These are phyloP conservation scores for Thaumetopoea pityocampa DNA, from an alignment of 1,140 invertebrate species.

Conservation along the genomic window DNA sequence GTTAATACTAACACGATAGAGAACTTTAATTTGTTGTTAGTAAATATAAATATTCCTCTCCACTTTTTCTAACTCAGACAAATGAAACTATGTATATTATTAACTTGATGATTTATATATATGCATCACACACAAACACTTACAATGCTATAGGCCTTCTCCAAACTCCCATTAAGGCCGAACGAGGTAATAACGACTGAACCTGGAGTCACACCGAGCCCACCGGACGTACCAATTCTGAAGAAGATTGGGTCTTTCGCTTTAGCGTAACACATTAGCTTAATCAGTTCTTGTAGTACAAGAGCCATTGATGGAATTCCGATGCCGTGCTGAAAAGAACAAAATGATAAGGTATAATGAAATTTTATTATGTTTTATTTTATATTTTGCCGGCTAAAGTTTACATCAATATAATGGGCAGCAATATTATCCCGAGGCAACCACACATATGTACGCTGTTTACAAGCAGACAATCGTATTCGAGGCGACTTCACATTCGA, in stretches of 20 bases:
- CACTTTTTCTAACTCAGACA: no score
- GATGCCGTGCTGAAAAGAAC: constrained; percentile 84
- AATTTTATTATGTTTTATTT: not conserved
- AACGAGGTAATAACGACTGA: constrained; percentile 85
- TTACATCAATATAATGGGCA: no score
- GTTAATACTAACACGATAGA: no score
- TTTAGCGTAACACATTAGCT: constrained; percentile 85
- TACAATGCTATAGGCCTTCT: constrained; percentile 82
- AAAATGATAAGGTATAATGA: constrained; percentile 4
- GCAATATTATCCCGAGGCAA: no score
- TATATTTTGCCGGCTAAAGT: no score
- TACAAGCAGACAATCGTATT: no score
- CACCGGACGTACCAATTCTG: constrained; percentile 89
- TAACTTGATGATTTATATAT: constrained; percentile 1
- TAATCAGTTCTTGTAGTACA: constrained; percentile 88
- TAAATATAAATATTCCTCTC: no score
- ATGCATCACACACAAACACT: constrained; percentile 33
- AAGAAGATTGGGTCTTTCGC: constrained; percentile 86
- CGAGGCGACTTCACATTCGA: no score
- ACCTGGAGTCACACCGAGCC: constrained; percentile 84
- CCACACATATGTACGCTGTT: no score
- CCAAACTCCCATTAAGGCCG: constrained; percentile 81
- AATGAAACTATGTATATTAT: no score
- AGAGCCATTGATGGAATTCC: constrained; percentile 88
- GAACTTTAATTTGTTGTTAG: no score